phyloP scores from a whole-genome alignment of 2,888 invertebrate species.

The Phyllotreta cruciferae region DNA sequence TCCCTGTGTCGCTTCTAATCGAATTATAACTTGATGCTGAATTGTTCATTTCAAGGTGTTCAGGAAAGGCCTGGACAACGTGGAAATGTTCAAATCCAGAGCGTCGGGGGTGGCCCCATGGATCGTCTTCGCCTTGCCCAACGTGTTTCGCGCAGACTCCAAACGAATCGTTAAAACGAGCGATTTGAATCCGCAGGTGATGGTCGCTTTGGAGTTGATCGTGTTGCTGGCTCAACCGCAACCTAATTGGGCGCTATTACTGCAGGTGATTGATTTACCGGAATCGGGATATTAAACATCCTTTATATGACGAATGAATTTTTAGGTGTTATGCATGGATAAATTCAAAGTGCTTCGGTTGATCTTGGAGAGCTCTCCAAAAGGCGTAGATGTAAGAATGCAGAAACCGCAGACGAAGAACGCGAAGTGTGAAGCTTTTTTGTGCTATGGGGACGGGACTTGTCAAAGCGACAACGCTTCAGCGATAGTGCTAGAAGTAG shows the following conservation, averaged over 20 bases:
- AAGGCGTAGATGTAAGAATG: constrained; percentile 44
- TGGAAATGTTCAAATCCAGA: constrained; percentile 65
- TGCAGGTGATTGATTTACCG: constrained; percentile 66
- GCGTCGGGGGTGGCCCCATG: constrained; percentile 69
- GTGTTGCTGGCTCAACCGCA: constrained; percentile 80
- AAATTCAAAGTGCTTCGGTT: constrained; percentile 70
- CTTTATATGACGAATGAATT: constrained; percentile 26
- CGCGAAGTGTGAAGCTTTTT: constrained; percentile 68
- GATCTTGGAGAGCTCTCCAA: constrained; percentile 63
- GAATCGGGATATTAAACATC: background rate
- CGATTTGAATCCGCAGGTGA: constrained; percentile 65
- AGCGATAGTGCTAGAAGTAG: constrained; percentile 37
- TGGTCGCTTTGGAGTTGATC: constrained; percentile 73
- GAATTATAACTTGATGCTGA: background rate
- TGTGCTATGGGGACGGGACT: constrained; percentile 73
- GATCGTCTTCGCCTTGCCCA: constrained; percentile 73
- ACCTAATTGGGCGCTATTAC: constrained; percentile 76
- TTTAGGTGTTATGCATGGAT: constrained; percentile 75
- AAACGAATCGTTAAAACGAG: constrained; percentile 54
- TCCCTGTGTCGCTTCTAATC: constrained; percentile 11
- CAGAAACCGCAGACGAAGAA: constrained; percentile 45
- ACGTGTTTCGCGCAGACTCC: constrained; percentile 63
- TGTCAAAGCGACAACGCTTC: constrained; percentile 52
- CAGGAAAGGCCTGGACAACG: constrained; percentile 65
- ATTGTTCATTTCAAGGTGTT: constrained; percentile 58